phyloP scores from a whole-genome alignment of 2,888 invertebrate species.

The Thereva unica region DNA sequence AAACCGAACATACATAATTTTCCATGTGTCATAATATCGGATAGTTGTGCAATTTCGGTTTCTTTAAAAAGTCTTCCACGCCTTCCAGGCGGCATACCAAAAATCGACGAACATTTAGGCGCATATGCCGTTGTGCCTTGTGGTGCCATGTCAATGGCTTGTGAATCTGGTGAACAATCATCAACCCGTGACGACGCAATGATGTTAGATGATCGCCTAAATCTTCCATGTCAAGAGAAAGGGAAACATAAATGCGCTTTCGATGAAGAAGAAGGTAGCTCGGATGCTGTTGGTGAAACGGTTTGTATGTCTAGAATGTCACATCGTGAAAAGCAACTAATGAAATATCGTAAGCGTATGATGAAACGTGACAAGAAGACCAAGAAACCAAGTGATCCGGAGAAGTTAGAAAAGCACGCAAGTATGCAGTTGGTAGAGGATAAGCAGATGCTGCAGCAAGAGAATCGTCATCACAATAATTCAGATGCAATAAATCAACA shows the following conservation, averaged over 20 bases:
- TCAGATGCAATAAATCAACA: constrained; percentile 38
- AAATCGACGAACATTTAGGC: constrained; percentile 47
- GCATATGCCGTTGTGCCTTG: constrained; percentile 19
- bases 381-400: constrained; percentile 41
- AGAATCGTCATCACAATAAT: constrained; percentile 26
- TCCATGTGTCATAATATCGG: constrained; percentile 56
- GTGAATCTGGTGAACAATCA: constrained; percentile 28
- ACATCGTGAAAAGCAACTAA: constrained; percentile 56
- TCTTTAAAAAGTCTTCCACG: constrained; percentile 74
- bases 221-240: constrained; percentile 65
- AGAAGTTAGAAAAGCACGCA: constrained; percentile 6
- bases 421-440: constrained; percentile 10
- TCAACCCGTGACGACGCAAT: constrained; percentile 28
- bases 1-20: constrained; percentile 58
- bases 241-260: constrained; percentile 79
- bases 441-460: not conserved
- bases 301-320: constrained; percentile 42
- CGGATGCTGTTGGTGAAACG: constrained; percentile 14
- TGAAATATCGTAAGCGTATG: constrained; percentile 58
- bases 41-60: constrained; percentile 58
- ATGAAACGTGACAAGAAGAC: constrained; percentile 55
- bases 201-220: constrained; percentile 38
- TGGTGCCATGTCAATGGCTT: constrained; percentile 12
- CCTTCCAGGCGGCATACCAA: constrained; percentile 71
- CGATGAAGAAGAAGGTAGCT: constrained; percentile 66